Base-by-base conservation (phyloP, 2,113 vertebrate species). In the Cyrtonyx montezumae region DNA sequence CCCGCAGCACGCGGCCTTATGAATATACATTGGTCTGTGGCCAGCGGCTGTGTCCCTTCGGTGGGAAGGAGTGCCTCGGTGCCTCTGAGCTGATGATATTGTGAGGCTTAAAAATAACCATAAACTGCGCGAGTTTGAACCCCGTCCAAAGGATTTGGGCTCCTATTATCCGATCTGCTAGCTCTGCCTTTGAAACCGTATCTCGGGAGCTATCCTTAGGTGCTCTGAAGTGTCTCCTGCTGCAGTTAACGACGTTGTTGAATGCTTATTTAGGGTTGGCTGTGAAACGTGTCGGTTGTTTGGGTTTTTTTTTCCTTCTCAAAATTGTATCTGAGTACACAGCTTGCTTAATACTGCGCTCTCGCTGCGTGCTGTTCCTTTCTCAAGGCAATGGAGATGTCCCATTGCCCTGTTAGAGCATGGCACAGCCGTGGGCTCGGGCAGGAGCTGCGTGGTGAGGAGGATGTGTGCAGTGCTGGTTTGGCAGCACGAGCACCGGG, bases 111-210 rank as follows among this genome's bases (percentile, higher is more conserved):
- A 97, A 97, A 96, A 96, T 97, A 91, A 74, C 92, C 96, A 83
- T 96, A 94, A 96, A 97, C 91, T 91, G 87, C 93, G 3, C 45
- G 76, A 97, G 92, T 96, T 96, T 97, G 97, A 97, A 97, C 90
- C 91, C 94, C 94, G 96, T 96, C 96, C 94, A 96, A 93, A 97
- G 96, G 94, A 97, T 97, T 97, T 97, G 95, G 96, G 79, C 95
- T 91, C 79, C 94, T 94, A 94, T 97, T 94, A 95, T 96, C 91
- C 87, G 86, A 96, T 97, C 90, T 96, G 85, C 92, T 94, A 89
- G 93, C 88, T 96, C 73, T 96, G 95, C 90, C 90, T 96, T 96
- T 97, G 96, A 97, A 98, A 98, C 88, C 94, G 76, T 97, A 79
- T 96, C 96, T 96, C 92, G 87, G 96, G 75, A 96, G 93, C 92